Percentiles rank a stretch among this genome's conserved stretches.
phyloP scores from a whole-genome alignment of 2,113 vertebrate genomes.

The Pipra filicauda region DNA sequence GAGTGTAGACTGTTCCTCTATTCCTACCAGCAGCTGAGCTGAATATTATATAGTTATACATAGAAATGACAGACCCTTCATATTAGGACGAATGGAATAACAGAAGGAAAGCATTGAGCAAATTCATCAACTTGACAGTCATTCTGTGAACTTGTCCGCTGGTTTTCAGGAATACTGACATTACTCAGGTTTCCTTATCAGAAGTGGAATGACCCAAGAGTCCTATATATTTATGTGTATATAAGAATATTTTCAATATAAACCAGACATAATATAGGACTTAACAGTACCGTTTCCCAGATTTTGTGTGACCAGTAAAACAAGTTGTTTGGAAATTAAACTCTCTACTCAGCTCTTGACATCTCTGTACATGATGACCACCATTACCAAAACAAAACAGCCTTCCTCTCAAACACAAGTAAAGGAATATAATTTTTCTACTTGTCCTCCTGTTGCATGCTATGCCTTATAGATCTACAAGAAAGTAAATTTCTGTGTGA shows the following conservation, averaged over 20 bases:
- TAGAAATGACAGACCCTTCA: background rate
- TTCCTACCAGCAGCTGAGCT: background rate
- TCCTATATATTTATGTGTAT: background rate
- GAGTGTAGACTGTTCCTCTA: background rate
- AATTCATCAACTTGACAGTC: background rate
- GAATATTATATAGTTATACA: background rate
- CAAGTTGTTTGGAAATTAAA: background rate
- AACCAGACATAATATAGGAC: background rate
- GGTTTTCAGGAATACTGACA: background rate
- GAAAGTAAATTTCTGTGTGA: background rate
- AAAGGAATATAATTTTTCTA: background rate
- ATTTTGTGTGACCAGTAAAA: background rate
- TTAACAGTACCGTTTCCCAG: background rate
- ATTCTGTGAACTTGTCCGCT: background rate
- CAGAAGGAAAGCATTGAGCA: background rate
- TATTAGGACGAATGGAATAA: background rate
- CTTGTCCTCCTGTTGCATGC: background rate
- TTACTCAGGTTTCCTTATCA: background rate
- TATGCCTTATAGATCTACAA: background rate
- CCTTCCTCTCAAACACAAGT: background rate
- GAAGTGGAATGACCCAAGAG: background rate
- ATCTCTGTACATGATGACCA: background rate
- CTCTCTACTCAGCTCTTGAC: background rate
- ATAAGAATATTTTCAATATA: background rate
- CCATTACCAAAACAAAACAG: background rate